Evolutionary conservation across 2,888 invertebrate genomes (phyloP), one percentile per base, ranked within the genome.

Genomic region (Diogma glabrata): DNA sequence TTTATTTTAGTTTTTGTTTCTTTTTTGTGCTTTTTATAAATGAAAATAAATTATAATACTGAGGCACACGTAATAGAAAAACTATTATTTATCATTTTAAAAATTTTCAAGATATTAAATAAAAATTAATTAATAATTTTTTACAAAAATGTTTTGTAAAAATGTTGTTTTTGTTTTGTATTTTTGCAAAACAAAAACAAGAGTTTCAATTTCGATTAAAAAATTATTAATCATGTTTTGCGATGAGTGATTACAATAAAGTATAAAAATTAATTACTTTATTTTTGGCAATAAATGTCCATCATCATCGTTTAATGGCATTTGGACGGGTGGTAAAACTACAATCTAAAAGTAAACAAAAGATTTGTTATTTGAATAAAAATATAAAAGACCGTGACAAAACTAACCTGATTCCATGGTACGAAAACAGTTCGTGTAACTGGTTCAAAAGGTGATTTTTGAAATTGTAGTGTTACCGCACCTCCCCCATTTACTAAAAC

Each of bases 401-500:
- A 40, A 17, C 5, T 19, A 38, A 53, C 53, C 51, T 91, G 90
- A 74, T 99, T 99, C 92, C 96, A 95, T 17, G 96, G 95, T 54
- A 94, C 92, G 71, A 90, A 91, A 54, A 95, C 88, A 3, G 91
- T 92, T 64, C 85, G 81, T 56, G 89, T 85, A 53, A 88, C 75
- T 1, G 90, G 86, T 66, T 84, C 82, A 77, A 94, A 97, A 22
- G 96, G 96, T 52, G 89, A 90, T 54, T 97, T 78, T 67, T 94
- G 92, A 75, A 99, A 95, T 72, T 94, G 92, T 58, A 99, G 75
- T 17, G 92, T 94, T 52, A 99, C 93, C 2, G 95, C 94, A 26
- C 95, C 95, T 47, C 97, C 99, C 14, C 99, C 99, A 71, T 99
- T 97, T 55, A 99, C 96, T 64, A 99, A 75, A 53, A 99, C 87